phyloP scores from a whole-genome alignment of 2,113 vertebrate species.

The Actenoides hombroni region DNA sequence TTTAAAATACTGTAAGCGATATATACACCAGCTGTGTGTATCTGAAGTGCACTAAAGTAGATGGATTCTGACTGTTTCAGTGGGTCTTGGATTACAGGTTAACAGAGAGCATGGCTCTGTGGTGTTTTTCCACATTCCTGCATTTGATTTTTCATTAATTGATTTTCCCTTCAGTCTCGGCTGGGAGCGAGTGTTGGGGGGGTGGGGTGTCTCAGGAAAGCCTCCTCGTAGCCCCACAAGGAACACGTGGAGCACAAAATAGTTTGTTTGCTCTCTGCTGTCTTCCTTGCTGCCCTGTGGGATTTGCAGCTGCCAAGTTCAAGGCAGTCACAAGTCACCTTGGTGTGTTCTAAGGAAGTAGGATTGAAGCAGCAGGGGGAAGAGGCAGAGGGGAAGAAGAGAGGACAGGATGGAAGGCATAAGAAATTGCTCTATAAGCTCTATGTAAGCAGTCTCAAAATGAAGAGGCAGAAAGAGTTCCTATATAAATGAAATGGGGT shows the following conservation, averaged over 20 bases:
- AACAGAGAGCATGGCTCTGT: accelerated
- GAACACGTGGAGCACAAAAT: neutral
- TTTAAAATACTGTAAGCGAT: neutral
- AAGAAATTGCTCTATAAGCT: neutral
- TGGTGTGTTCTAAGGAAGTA: neutral
- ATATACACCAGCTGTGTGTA: accelerated
- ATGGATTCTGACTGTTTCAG: neutral
- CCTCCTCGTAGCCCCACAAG: accelerated
- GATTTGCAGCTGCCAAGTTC: neutral
- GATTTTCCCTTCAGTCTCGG: neutral
- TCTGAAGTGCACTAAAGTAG: neutral
- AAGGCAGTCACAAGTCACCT: neutral
- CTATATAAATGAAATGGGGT: neutral
- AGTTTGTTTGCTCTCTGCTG: neutral
- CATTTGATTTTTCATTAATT: neutral
- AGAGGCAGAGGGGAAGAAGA: neutral
- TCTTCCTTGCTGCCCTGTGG: neutral
- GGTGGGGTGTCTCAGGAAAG: neutral
- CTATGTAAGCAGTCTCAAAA: neutral
- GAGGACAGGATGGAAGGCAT: neutral
- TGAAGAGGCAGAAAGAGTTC: neutral
- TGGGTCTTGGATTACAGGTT: neutral
- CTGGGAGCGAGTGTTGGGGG: accelerated
- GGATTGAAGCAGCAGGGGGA: neutral
- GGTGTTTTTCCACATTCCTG: neutral